Evolutionary conservation across 2,797 vertebrate species (phyloP), one percentile per base, ranked within the genome.

Genomic region (Echeneis naucrates): DNA sequence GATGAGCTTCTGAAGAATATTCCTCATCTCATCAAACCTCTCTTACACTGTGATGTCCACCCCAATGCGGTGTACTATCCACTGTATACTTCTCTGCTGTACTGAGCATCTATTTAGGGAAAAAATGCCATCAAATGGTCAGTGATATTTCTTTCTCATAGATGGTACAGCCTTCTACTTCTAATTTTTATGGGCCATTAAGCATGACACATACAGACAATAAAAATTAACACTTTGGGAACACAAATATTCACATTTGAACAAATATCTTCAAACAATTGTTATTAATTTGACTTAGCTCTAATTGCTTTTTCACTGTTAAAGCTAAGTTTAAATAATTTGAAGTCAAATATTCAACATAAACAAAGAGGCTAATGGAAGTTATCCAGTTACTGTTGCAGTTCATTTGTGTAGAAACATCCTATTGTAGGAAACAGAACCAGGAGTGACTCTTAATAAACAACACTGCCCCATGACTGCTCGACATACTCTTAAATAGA

Each of bases 1-100:
- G 64, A 51, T 6, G 26, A 50, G 59, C 24, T 4, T 23, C 70
- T 71, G 57, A 72, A 71, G 26, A 65, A 55, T 72, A 56, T 60
- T 61, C 48, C 11, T 3, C 56, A n/a, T 53, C 21, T 21, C 6
- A 37, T 70, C 37, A 58, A 19, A 13, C 55, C 30, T 50, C 45
- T 9, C 21, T 55, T 60, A 67, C 61, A 44, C 55, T 8, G 0
- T 38, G 32, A 33, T 19, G 26, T 55, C 45, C 27, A 9, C 23
- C 26, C 30, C 3, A 4, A 35, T 32, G 21, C 58, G 23, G 14
- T 33, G 0, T 23, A 21, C 37, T 47, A 10, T 24, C 9, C 11
- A 8, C 24, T 42, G n/a, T 21, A 32, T 47, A 23, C 11, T 2
- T 23, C 45, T 47, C 1, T 23, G 30, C 30, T 30, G 30, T 30